Evolutionary conservation across 2,797 vertebrate species (phyloP).

Genomic region (Euphonia xanthogaster): DNA sequence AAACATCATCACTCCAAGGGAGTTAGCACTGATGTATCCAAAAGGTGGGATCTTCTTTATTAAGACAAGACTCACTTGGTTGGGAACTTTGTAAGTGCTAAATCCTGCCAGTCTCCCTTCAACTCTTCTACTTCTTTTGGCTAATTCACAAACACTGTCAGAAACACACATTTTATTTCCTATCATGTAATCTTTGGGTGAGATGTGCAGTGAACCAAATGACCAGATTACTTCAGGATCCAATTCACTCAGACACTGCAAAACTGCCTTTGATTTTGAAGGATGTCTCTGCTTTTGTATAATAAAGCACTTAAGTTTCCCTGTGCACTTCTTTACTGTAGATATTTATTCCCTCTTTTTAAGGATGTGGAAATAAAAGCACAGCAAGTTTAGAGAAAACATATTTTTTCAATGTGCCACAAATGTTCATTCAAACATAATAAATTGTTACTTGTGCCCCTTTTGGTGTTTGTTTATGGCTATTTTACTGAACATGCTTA

Average conservation of each 20-base stretch:
- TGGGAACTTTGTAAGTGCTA: background rate
- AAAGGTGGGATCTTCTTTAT: background rate
- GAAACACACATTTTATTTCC: background rate
- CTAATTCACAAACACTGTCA: background rate
- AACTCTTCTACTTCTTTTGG: background rate
- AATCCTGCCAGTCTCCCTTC: background rate
- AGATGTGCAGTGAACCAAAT: background rate
- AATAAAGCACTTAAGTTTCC: conserved; percentile 16
- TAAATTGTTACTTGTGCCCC: background rate
- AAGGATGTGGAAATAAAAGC: conserved; percentile 17
- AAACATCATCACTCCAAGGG: background rate
- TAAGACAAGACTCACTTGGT: background rate
- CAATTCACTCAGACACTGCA: background rate
- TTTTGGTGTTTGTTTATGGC: background rate
- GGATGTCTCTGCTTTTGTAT: background rate
- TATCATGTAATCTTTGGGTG: background rate
- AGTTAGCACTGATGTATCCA: background rate
- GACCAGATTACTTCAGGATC: background rate
- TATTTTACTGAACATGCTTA: background rate
- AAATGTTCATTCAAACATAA: background rate
- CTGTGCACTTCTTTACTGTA: background rate
- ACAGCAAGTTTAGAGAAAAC: conserved; percentile 2
- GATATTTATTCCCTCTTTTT: background rate
- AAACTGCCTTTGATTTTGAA: conserved; percentile 8
- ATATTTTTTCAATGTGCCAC: background rate